Evolutionary conservation across 2,797 vertebrate genomes (phyloP).

Genomic region (Takifugu rubripes): DNA sequence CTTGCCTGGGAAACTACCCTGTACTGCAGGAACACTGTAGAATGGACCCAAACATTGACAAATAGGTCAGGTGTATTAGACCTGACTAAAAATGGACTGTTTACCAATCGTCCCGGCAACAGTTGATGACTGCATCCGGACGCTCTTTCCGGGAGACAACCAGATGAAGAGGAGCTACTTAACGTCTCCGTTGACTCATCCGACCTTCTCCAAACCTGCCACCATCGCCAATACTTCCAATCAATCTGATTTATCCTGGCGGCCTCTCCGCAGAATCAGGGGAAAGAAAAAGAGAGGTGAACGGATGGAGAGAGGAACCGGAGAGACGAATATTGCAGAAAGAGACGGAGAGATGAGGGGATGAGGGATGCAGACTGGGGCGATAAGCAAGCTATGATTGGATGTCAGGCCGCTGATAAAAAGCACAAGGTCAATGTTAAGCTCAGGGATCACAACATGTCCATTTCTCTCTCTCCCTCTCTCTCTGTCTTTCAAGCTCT

Average conservation of each 20-base stretch:
- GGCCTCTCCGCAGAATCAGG: constrained; percentile 17
- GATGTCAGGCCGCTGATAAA: constrained; percentile 58
- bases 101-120: not conserved
- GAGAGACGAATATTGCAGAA: not conserved
- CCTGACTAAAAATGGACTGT: not conserved
- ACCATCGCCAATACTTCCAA: constrained; percentile 45
- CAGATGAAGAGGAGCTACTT: constrained; percentile 33
- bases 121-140: constrained; percentile 22
- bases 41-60: not conserved
- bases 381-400: constrained; percentile 64
- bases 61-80: not conserved
- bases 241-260: constrained; percentile 48
- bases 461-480: not conserved
- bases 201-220: constrained; percentile 44
- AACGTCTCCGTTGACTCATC: constrained; percentile 34
- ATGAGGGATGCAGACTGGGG: constrained; percentile 31
- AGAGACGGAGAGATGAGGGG: constrained; percentile 34
- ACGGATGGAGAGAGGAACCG: not conserved
- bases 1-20: too few relatives aligned
- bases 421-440: constrained; percentile 66
- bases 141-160: constrained; percentile 21
- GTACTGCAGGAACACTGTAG: too few relatives aligned
- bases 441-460: constrained; percentile 57
- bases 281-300: constrained; percentile 5
- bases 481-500: constrained; percentile 17